A percentile compares a stretch with the other conserved stretches of the same genome.
phyloP scores from a whole-genome alignment of 2,113 vertebrate species.

The Microcebus griseorufus region DNA sequence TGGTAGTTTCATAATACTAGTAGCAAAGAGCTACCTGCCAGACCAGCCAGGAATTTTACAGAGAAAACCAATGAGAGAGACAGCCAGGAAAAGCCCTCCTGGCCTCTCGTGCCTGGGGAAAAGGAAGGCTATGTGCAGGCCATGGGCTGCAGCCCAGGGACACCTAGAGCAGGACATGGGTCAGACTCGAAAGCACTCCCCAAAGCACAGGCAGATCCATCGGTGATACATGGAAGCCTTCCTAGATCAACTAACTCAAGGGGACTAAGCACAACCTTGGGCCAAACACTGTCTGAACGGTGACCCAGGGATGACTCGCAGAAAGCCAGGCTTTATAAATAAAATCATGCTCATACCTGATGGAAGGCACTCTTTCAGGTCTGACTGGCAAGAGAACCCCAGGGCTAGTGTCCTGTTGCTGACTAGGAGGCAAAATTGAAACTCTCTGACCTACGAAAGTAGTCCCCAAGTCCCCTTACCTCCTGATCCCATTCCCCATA shows the following conservation, averaged over 20 bases:
- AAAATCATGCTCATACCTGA: neutral
- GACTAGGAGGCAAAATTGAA: neutral
- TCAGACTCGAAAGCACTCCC: neutral
- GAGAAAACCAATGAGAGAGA: neutral
- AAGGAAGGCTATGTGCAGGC: neutral
- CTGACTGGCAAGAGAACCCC: neutral
- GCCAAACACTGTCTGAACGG: neutral
- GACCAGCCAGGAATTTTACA: neutral
- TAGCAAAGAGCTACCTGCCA: neutral
- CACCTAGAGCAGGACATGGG: neutral
- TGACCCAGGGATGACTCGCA: neutral
- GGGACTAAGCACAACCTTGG: neutral
- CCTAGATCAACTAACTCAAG: neutral
- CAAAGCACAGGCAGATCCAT: neutral
- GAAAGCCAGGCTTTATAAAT: neutral
- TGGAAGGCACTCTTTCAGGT: neutral
- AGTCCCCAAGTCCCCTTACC: too few species aligned
- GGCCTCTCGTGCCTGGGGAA: neutral
- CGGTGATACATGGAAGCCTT: neutral
- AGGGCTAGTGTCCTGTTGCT: neutral
- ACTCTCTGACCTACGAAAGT: too few species aligned
- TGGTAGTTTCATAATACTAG: too few species aligned
- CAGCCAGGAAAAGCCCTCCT: neutral
- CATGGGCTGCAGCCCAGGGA: neutral
- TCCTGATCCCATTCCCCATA: too few species aligned